A percentile compares a stretch with the other conserved stretches of the same genome.
Evolutionary conservation across 1,140 invertebrate genomes (phyloP).

Genomic region (Brachionus asplanchnoidis): DNA sequence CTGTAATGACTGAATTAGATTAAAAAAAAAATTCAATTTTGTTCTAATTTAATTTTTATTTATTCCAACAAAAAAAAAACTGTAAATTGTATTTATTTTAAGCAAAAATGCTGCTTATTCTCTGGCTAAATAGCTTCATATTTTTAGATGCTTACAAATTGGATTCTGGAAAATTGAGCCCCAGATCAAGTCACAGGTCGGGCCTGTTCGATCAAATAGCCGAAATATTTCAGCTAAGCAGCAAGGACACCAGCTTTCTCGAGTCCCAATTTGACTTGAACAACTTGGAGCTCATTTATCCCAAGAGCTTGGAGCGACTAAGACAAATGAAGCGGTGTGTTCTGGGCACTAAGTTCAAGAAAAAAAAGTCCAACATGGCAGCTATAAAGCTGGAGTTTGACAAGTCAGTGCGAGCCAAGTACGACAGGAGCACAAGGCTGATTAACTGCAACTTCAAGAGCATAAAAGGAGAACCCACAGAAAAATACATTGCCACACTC

Average conservation of each 20-base stretch:
- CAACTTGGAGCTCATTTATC: not conserved
- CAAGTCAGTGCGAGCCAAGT: constrained; percentile 11
- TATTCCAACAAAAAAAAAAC: not conserved
- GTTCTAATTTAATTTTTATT: constrained; percentile 6
- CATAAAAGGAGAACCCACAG: not conserved
- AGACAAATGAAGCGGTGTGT: constrained; percentile 27
- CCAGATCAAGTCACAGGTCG: not conserved
- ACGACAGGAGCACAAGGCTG: not conserved
- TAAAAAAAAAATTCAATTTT: not conserved
- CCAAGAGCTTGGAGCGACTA: not conserved
- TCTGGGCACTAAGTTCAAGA: constrained; percentile 8
- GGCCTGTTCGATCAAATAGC: not conserved
- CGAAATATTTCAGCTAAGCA: not conserved
- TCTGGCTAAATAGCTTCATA: not conserved
- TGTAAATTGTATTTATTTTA: not conserved
- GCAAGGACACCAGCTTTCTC: not conserved
- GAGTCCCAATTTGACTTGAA: not conserved
- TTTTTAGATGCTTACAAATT: not conserved
- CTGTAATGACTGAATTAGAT: not conserved
- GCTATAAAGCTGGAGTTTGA: constrained; percentile 36
- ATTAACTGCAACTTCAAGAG: not conserved
- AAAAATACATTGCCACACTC: constrained; percentile 9
- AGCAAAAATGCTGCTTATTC: not conserved
- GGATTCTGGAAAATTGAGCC: not conserved
- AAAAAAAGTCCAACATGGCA: not conserved